Evolutionary conservation across 1,140 invertebrate species (phyloP).

Genomic region (Campoletis sonorensis): DNA sequence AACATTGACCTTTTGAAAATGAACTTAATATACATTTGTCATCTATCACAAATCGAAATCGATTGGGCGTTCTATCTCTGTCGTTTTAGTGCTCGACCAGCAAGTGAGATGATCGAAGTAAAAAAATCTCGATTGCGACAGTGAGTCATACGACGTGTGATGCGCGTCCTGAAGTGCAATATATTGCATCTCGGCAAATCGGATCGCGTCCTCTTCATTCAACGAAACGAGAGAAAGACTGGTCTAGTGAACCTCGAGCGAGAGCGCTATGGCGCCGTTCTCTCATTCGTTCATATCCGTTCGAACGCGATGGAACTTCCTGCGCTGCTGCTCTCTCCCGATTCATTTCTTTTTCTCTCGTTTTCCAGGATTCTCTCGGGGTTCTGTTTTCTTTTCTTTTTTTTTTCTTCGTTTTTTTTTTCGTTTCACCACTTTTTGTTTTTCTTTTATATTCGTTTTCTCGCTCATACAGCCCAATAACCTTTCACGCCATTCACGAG

Average conservation of each 20-base stretch:
- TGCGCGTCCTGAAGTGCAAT: constrained; percentile 7
- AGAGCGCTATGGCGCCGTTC: constrained; percentile 17
- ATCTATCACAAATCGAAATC: constrained; percentile 6
- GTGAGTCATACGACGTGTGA: constrained; percentile 19
- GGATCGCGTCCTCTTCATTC: constrained; percentile 23
- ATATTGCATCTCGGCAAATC: constrained; percentile 26
- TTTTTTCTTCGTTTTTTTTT: background rate
- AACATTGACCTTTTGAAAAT: too few relatives aligned
- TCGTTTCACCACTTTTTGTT: background rate
- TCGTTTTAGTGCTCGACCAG: constrained; percentile 13
- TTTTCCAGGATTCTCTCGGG: background rate
- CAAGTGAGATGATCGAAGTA: constrained; percentile 2
- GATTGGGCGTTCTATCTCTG: background rate
- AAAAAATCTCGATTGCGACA: constrained; percentile 20
- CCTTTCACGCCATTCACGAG: background rate
- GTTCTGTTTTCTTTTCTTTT: background rate
- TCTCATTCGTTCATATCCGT: constrained; percentile 19
- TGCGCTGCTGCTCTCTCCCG: constrained; percentile 16
- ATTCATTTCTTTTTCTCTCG: constrained; percentile 14
- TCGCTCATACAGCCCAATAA: background rate
- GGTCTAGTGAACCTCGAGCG: constrained; percentile 1
- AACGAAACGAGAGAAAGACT: constrained; percentile 26
- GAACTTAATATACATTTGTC: background rate
- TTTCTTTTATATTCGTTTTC: background rate
- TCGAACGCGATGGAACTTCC: constrained; percentile 26